Percentiles rank a stretch among this genome's conserved stretches.
Evolutionary conservation across 2,888 invertebrate genomes (phyloP).

Genomic region (Calliopum simillimum): DNA sequence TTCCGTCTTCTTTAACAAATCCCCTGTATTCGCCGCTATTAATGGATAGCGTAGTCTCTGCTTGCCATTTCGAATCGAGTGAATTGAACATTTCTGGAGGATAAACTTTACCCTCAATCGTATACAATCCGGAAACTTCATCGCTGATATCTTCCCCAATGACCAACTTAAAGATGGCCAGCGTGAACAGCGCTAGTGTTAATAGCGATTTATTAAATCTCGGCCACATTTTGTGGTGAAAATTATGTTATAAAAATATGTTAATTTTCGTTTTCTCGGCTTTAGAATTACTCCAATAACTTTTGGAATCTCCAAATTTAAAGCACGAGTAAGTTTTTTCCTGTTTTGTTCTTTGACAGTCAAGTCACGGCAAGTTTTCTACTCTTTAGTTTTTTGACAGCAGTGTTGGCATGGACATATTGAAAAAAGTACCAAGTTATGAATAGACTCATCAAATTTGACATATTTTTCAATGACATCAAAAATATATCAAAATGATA

Average conservation of each 20-base stretch:
- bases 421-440: too few relatives aligned
- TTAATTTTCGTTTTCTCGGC: too few relatives aligned
- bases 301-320: too few relatives aligned
- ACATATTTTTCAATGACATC: too few relatives aligned
- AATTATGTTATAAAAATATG: conserved; percentile 8
- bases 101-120: conserved; percentile 85
- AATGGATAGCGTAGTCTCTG: conserved; percentile 81
- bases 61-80: conserved; percentile 77
- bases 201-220: conserved; percentile 40
- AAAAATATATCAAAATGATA: too few relatives aligned
- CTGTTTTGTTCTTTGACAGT: too few relatives aligned
- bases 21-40: conserved; percentile 92
- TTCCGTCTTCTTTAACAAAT: conserved; percentile 91
- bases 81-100: conserved; percentile 69
- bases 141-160: conserved; percentile 59
- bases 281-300: too few relatives aligned
- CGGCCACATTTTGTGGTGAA: conserved; percentile 29
- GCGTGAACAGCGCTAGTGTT: conserved; percentile 39
- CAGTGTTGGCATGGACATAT: too few relatives aligned
- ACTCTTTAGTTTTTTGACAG: too few relatives aligned
- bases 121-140: conserved; percentile 72
- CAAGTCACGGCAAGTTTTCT: too few relatives aligned
- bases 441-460: too few relatives aligned
- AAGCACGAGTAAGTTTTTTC: too few relatives aligned
- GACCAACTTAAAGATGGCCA: conserved; percentile 49